Conservation (phyloP, 2,797 vertebrate genomes). For the Graptemys geographica region DNA sequence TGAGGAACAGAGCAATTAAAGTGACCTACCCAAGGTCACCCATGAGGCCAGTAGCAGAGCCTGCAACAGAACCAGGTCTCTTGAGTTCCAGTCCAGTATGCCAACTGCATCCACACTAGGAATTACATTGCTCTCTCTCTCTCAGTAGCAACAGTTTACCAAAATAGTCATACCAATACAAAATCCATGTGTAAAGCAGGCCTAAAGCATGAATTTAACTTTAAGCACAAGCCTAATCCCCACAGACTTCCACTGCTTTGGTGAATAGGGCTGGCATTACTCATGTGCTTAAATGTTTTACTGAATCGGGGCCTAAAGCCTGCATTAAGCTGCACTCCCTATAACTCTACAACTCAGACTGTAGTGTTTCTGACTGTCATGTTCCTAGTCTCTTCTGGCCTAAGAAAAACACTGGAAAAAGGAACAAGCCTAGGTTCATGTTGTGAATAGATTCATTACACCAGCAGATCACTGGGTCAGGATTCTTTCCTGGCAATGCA, state of each 20-base stretch:
- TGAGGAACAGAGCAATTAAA: not conserved
- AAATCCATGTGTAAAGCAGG: not conserved
- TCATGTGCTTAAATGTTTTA: not conserved
- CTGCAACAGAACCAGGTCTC: not conserved
- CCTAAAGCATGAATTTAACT: not conserved
- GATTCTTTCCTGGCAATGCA: not conserved
- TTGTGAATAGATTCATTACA: not conserved
- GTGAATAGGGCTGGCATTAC: not conserved
- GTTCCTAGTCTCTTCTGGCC: not conserved
- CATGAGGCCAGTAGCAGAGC: not conserved
- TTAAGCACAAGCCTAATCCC: not conserved
- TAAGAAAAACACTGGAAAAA: not conserved
- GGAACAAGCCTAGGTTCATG: accelerated
- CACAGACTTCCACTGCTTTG: not conserved
- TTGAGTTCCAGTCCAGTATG: not conserved
- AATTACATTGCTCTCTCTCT: not conserved
- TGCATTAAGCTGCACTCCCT: not conserved
- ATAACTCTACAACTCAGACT: not conserved
- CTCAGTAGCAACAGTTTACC: not conserved
- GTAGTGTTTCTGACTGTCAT: not conserved
- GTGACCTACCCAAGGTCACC: not conserved
- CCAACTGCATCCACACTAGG: not conserved
- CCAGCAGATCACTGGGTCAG: accelerated
- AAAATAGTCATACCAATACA: not conserved
- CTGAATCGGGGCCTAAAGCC: not conserved